These are phyloP conservation scores for Anabacerthia variegaticeps DNA, from an alignment of 2,797 vertebrate species.

Conservation along the genomic window DNA sequence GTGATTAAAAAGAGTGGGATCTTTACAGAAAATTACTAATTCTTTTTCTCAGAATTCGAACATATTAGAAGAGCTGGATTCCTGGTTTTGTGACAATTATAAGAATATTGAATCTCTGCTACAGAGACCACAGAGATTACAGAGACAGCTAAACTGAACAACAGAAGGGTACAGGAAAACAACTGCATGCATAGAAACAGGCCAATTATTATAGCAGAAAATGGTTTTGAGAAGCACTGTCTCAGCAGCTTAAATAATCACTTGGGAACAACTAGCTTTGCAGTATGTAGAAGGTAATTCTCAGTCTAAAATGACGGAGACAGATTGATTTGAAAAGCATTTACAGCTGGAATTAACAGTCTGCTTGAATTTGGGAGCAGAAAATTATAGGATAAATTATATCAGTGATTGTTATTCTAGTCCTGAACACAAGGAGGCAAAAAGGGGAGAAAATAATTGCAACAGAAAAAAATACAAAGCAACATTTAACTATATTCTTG, in stretches of 20 bases:
- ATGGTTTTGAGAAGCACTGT: background rate
- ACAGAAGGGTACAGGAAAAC: background rate
- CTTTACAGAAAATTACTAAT: background rate
- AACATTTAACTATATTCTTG: background rate
- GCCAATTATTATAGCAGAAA: background rate
- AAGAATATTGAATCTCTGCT: background rate
- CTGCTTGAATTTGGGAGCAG: background rate
- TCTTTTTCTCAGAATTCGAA: background rate
- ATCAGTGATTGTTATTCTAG: background rate
- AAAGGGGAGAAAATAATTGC: background rate
- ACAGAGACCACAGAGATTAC: background rate
- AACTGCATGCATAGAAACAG: background rate
- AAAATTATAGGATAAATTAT: background rate
- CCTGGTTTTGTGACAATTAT: background rate
- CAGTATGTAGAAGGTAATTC: background rate
- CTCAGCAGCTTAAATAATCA: constrained; percentile 20
- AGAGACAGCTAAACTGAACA: background rate
- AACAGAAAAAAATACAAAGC: background rate
- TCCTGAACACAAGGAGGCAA: background rate
- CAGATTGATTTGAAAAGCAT: background rate
- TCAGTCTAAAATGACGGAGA: background rate
- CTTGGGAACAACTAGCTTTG: background rate
- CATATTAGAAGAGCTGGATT: background rate
- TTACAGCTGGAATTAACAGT: background rate
- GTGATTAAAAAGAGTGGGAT: background rate